phyloP scores from a whole-genome alignment of 1,140 invertebrate species.

The Protaetia brevitarsis region DNA sequence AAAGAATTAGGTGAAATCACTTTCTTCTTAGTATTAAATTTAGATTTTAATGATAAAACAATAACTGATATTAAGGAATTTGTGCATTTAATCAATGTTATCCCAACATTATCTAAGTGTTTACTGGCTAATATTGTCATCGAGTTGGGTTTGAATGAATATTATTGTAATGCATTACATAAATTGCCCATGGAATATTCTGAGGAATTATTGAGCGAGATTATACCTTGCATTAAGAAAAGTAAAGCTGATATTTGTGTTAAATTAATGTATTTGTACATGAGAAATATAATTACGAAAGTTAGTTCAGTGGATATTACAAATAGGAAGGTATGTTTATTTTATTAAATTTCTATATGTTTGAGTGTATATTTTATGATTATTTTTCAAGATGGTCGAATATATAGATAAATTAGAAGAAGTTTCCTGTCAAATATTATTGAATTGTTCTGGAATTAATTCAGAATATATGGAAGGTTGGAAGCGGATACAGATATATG shows the following conservation, averaged over 20 bases:
- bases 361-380: not conserved
- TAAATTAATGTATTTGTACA: not conserved
- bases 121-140: conserved; percentile 38
- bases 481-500: conserved; percentile 31
- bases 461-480: conserved; percentile 31
- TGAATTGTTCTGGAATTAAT: conserved; percentile 34
- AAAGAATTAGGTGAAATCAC: conserved; percentile 35
- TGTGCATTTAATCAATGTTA: conserved; percentile 40
- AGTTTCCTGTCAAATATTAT: conserved; percentile 32
- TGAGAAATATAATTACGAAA: conserved; percentile 8
- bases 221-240: conserved; percentile 35
- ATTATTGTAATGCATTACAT: conserved; percentile 34
- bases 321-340: not conserved
- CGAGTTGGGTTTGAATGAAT: conserved; percentile 32
- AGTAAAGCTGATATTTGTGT: conserved; percentile 25
- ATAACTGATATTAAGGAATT: conserved; percentile 34
- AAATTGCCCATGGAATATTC: conserved; percentile 32
- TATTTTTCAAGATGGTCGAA: not conserved
- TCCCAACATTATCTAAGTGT: conserved; percentile 41
- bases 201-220: conserved; percentile 40
- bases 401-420: conserved; percentile 29
- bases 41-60: conserved; percentile 33
- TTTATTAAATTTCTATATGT: not conserved
- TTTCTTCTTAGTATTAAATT: conserved; percentile 41
- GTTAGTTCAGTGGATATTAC: not conserved